Base-by-base conservation (phyloP, 2,113 vertebrate genomes). In the Pelecanoides urinatrix region DNA sequence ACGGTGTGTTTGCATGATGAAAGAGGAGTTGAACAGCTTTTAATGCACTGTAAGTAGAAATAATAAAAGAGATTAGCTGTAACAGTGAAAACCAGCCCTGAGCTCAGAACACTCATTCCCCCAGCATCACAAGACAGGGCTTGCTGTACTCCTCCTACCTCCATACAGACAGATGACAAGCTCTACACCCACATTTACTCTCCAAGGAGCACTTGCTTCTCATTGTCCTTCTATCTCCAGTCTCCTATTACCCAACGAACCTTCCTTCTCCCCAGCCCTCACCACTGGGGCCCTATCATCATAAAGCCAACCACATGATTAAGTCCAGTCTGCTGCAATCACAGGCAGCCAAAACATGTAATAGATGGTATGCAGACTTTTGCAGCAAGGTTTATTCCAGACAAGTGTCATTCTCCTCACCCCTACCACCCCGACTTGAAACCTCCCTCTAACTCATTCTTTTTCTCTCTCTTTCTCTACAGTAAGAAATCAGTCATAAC, bases 361-460 rank as follows among this genome's bases (percentile, higher is more conserved):
- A 44, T 2, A 7, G 2, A 3, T 10, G 45, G 15, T 21, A 30
- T 2, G 17, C 11, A 44, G 63, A 36, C 25, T 32, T 22, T 13
- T 63, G 53, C 58, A 63, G 34, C 13, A 16, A 44, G 36, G 49
- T 65, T 76, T 36, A 55, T 49, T 23, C 44, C 68, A 89, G 29
- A 50, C 25, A 45, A 44, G 34, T 5, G 17, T 42, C 55, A 15
- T 3, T 38, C 34, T 27, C 59, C 30, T 11, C 14, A 1, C 11
- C 7, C 1, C 8, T 10, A 2, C 30, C 22, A 20, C 4, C 6
- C 47, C 1, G 2, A 22, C 44, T 62, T 0, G 11, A 50, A 89
- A 38, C 1, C 2, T 29, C 50, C 13, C 23, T 20, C 32, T 53
- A 30, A 63, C 42, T 42, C 7, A 12, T 23, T 49, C 8, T 44